phyloP scores from a whole-genome alignment of 35 echinoderm and acorn worm species.

The Lytechinus variegatus region DNA sequence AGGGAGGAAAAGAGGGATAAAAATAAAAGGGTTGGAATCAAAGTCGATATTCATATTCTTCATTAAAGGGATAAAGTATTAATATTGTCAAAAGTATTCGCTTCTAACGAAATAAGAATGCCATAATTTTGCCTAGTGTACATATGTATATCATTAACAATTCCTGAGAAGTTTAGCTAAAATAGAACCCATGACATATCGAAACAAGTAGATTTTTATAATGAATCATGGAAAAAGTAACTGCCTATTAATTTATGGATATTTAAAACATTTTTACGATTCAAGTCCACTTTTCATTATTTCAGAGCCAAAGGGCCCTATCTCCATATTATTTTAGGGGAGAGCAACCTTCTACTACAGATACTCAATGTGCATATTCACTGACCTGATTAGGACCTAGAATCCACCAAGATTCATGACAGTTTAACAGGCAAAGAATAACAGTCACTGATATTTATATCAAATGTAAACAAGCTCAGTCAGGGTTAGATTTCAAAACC shows the following conservation, averaged over 20 bases:
- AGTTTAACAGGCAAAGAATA: background rate
- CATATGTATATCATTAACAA: too few species aligned
- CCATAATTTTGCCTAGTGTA: too few species aligned
- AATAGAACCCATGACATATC: too few species aligned
- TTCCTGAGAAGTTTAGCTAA: too few species aligned
- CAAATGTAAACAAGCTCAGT: background rate
- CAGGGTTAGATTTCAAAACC: background rate
- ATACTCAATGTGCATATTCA: background rate
- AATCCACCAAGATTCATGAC: background rate
- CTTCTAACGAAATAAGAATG: too few species aligned
- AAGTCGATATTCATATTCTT: background rate
- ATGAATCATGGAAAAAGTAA: too few species aligned
- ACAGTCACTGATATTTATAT: background rate
- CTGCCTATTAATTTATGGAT: background rate
- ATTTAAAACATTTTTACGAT: background rate
- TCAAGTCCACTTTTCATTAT: background rate
- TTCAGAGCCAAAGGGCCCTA: too few species aligned
- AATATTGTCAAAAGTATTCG: too few species aligned
- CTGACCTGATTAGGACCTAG: background rate
- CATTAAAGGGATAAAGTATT: too few species aligned
- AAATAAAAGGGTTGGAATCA: background rate
- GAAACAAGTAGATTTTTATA: too few species aligned
- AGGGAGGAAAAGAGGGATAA: background rate
- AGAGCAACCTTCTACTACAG: too few species aligned
- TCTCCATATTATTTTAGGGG: too few species aligned